Conservation (phyloP, 2,113 vertebrate species). For the Sinocyclocheilus grahami region DNA sequence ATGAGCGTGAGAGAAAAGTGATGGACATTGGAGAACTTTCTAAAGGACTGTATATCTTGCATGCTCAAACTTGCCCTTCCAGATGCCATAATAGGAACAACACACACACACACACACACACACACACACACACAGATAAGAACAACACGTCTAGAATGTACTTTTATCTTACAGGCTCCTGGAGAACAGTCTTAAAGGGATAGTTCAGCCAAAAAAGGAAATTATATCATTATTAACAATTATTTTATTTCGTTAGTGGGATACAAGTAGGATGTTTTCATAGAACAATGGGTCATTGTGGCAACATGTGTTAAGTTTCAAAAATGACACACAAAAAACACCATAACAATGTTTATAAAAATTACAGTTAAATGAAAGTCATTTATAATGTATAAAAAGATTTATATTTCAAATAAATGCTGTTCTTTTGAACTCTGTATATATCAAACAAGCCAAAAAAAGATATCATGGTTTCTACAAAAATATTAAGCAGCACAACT, state of each 20-base stretch:
- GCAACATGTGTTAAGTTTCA: no score
- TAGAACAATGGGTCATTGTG: no score
- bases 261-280: no score
- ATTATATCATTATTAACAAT: not conserved
- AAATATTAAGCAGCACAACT: not conserved
- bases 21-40: slow-evolving; percentile 8
- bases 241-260: not conserved
- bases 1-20: slow-evolving; percentile 1
- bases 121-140: not conserved
- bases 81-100: slow-evolving; percentile 6
- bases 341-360: no score
- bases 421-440: no score
- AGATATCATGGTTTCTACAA: not conserved
- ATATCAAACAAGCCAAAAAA: no score
- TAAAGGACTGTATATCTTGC: not conserved
- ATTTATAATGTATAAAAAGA: not conserved
- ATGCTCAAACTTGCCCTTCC: slow-evolving; percentile 23
- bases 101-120: not conserved
- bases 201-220: not conserved
- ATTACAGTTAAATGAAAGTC: no score
- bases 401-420: not conserved
- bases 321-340: no score
- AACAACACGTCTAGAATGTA: not conserved
- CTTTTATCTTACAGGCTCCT: not conserved
- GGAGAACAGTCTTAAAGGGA: not conserved